These are phyloP conservation scores for Brassicogethes aeneus DNA, from an alignment of 2,888 invertebrate genomes.

Conservation along the genomic window DNA sequence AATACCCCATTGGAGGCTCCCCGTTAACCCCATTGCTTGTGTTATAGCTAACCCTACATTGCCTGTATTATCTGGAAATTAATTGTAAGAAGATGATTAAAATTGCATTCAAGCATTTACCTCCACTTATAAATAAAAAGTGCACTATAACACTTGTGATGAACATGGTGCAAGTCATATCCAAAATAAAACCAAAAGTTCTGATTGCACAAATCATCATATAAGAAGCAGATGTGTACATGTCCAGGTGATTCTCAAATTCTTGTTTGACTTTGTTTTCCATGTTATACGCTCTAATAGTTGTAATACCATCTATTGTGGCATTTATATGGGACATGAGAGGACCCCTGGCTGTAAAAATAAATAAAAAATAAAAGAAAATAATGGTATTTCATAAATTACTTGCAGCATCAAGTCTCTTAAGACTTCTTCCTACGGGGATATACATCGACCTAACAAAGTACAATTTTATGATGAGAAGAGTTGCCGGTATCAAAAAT, in stretches of 20 bases:
- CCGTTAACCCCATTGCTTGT: conserved; percentile 69
- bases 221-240: conserved; percentile 57
- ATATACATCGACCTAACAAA: conserved; percentile 2
- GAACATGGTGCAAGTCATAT: conserved; percentile 52
- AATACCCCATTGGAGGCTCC: conserved; percentile 53
- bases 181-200: conserved; percentile 55
- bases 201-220: conserved; percentile 51
- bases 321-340: conserved; percentile 73
- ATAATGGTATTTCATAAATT: no score
- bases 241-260: conserved; percentile 47
- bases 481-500: conserved; percentile 1
- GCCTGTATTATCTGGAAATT: conserved; percentile 43
- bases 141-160: conserved; percentile 43
- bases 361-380: conserved; percentile 1
- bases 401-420: conserved; percentile 14
- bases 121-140: conserved; percentile 2
- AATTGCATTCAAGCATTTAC: conserved; percentile 1
- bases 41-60: conserved; percentile 73
- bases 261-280: conserved; percentile 50
- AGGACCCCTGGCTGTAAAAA: conserved; percentile 62
- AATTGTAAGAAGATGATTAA: neutral
- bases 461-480: conserved; percentile 3
- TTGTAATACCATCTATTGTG: conserved; percentile 65
- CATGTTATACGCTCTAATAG: conserved; percentile 66
- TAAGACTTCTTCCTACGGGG: conserved; percentile 13